These are phyloP conservation scores for Brachypterus glaber DNA, from an alignment of 2,888 invertebrate species.

Conservation along the genomic window DNA sequence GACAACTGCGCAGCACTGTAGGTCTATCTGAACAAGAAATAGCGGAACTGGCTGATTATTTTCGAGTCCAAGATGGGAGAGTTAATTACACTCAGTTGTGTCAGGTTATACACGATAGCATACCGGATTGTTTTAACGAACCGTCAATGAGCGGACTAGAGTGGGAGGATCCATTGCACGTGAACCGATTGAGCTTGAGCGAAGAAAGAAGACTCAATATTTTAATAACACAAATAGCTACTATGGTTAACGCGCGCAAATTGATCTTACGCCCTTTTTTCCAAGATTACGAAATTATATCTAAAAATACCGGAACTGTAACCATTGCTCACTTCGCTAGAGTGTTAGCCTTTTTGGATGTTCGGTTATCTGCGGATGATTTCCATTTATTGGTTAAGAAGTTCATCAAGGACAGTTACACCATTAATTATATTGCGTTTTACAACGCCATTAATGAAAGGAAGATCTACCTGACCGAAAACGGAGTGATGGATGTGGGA, in stretches of 20 bases:
- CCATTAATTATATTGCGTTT: conserved; percentile 70
- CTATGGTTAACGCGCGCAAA: conserved; percentile 46
- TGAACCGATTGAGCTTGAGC: conserved; percentile 52
- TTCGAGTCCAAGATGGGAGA: conserved; percentile 69
- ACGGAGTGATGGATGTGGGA: conserved; percentile 45
- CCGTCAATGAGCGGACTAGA: conserved; percentile 48
- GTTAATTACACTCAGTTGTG: conserved; percentile 68
- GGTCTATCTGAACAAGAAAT: conserved; percentile 66
- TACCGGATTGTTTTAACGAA: conserved; percentile 42
- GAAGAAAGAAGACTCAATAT: conserved; percentile 60
- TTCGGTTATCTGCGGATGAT: conserved; percentile 60
- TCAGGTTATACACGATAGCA: conserved; percentile 59
- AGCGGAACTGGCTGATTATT: conserved; percentile 64
- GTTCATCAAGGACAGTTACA: conserved; percentile 66
- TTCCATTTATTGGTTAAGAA: conserved; percentile 64
- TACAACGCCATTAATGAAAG: conserved; percentile 58
- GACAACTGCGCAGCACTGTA: conserved; percentile 54
- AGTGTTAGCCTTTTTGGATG: conserved; percentile 60
- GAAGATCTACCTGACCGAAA: conserved; percentile 48
- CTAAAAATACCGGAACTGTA: conserved; percentile 64
- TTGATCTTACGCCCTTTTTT: conserved; percentile 63
- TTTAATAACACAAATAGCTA: conserved; percentile 64
- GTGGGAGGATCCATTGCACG: conserved; percentile 62
- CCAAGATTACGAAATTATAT: conserved; percentile 61
- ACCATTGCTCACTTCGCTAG: conserved; percentile 70